Evolutionary conservation across 2,113 vertebrate species (phyloP), one percentile per base, ranked within the genome.

Genomic region (Pterocles orientalis): DNA sequence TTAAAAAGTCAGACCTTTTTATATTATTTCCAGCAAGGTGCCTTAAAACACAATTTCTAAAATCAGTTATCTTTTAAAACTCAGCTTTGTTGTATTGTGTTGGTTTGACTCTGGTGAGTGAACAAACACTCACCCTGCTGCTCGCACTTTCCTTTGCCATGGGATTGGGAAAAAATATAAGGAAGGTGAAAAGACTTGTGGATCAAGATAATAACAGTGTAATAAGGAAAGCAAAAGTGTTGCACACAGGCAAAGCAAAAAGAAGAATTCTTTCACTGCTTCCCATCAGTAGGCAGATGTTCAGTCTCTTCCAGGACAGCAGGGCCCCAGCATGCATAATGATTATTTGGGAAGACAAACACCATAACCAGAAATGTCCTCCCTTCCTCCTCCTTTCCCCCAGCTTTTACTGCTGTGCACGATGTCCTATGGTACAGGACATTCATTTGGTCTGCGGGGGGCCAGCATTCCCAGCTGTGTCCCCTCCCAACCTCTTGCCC

Each of bases 31-130:
- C 41, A 61, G 5, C 41, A 56, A 69, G 5, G 7, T 64, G 17
- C 7, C 77, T 78, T 65, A 78, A 91, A 60, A 78, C 5, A n/a
- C 33, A 9, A 47, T 60, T 87, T 81, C 45, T 43, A 43, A 43
- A 92, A 73, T 18, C 23, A 69, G 8, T 36, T n/a, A 13, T 16
- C 57, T 76, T 64, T 58, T n/a, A 45, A 41, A 80, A 91, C 76
- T 51, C 34, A n/a, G 0, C 4, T 64, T 83, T n/a, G 1, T 36
- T 87, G 45, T 20, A 17, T 7, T 15, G 5, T 75, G 25, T 19
- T 43, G 31, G 5, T 23, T n/a, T 47, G 36, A 60, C 3, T 14
- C 13, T 0, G 0, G n/a, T 11, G 33, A 61, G 29, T 7, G 47
- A 45, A 23, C 10, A 48, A 86, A 39, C 23, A 58, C 24, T 48